Percentiles rank a stretch among this genome's conserved stretches.
These are phyloP conservation scores for Heliconius nattereri DNA, from an alignment of 1,140 invertebrate species.

Conservation along the genomic window DNA sequence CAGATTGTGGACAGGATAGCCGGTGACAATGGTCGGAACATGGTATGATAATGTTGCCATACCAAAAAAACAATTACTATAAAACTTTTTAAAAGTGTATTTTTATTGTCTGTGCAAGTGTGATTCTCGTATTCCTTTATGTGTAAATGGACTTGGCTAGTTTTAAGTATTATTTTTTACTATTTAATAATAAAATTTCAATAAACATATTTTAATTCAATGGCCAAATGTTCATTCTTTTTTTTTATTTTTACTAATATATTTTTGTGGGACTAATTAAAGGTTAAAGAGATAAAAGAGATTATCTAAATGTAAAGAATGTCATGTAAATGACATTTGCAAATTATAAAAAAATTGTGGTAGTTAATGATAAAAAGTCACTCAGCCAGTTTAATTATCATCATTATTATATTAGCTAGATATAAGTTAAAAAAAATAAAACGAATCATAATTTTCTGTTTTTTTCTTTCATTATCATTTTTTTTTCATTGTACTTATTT, in stretches of 20 bases:
- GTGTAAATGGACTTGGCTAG: slow-evolving; percentile 33
- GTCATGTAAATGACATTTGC: no score
- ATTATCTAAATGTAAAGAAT: no score
- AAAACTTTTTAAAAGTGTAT: slow-evolving; percentile 42
- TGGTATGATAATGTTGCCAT: slow-evolving; percentile 75
- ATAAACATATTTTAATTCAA: slow-evolving; percentile 34
- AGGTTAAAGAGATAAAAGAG: no score
- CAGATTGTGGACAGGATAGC: slow-evolving; percentile 73
- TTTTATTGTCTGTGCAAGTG: slow-evolving; percentile 43
- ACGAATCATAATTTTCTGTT: neutral
- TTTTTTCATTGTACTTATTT: neutral
- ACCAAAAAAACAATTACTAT: slow-evolving; percentile 47
- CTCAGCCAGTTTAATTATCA: neutral
- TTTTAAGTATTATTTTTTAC: slow-evolving; percentile 43
- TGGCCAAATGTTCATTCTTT: neutral
- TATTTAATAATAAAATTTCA: slow-evolving; percentile 31
- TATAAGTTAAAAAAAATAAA: neutral
- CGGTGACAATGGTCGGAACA: slow-evolving; percentile 72
- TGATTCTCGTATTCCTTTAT: slow-evolving; percentile 20
- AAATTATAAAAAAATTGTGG: no score
- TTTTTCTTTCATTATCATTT: neutral
- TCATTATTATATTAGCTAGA: neutral
- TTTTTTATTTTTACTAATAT: slow-evolving; percentile 15
- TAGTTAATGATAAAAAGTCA: neutral
- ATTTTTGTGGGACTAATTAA: neutral